phyloP scores from a whole-genome alignment of 2,797 vertebrate genomes.

The Trematomus bernacchii region DNA sequence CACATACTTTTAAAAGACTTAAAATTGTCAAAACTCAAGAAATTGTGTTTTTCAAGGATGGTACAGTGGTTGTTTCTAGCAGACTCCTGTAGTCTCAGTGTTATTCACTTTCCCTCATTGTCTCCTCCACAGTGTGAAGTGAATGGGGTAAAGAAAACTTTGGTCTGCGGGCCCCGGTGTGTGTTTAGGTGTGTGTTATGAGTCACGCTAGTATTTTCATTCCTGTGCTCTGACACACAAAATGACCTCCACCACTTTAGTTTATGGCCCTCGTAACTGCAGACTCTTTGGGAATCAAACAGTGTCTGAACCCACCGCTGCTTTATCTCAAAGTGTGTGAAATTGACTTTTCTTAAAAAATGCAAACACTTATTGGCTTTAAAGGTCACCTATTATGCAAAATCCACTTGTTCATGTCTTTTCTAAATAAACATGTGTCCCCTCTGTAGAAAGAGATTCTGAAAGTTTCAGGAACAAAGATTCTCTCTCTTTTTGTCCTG shows the following conservation, averaged over 20 bases:
- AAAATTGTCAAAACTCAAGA: too few species aligned
- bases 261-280: slow-evolving; percentile 38
- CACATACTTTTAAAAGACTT: too few species aligned
- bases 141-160: slow-evolving; percentile 35
- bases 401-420: too few species aligned
- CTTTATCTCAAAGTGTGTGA: slow-evolving; percentile 1
- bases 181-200: slow-evolving; percentile 57
- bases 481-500: too few species aligned
- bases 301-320: neutral
- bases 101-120: slow-evolving; percentile 42
- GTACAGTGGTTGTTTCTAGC: neutral
- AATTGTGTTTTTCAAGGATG: too few species aligned
- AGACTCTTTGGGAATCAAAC: slow-evolving; percentile 19
- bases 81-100: neutral
- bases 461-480: too few species aligned
- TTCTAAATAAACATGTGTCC: too few species aligned
- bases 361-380: slow-evolving; percentile 11
- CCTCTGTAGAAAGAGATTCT: too few species aligned
- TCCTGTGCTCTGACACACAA: slow-evolving; percentile 59
- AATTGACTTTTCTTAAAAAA: neutral
- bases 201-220: slow-evolving; percentile 76
- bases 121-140: slow-evolving; percentile 11
- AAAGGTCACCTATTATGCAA: too few species aligned
- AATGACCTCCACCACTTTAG: neutral
- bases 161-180: slow-evolving; percentile 48